Conservation (phyloP, 2,888 invertebrate genomes). For the Erebia aethiops region DNA sequence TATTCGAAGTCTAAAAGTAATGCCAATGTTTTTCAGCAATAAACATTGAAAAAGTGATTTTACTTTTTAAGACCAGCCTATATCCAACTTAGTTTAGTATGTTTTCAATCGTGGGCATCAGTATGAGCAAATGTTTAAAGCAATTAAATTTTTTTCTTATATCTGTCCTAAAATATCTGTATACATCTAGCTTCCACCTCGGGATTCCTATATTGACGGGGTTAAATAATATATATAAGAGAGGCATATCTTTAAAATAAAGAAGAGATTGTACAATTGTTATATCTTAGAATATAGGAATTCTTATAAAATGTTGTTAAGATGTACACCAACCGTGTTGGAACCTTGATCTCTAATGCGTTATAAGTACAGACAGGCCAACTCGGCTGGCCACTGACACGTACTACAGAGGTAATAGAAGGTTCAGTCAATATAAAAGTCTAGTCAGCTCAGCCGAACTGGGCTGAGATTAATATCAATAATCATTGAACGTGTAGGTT, state of each 20-base stretch:
- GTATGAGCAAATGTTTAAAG: neutral
- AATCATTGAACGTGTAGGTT: too few relatives aligned
- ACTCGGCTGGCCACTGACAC: neutral
- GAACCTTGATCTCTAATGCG: slow-evolving; percentile 7
- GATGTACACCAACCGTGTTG: slow-evolving; percentile 36
- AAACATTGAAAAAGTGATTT: neutral
- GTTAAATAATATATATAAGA: slow-evolving; percentile 45
- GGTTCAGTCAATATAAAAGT: neutral
- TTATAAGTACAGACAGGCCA: neutral
- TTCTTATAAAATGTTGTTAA: slow-evolving; percentile 38
- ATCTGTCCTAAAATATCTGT: neutral
- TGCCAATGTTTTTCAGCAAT: neutral
- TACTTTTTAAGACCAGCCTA: neutral
- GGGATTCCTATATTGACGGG: slow-evolving; percentile 42
- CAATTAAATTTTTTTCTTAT: neutral
- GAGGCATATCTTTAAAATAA: slow-evolving; percentile 48
- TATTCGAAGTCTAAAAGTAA: neutral
- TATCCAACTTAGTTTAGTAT: neutral
- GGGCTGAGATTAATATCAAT: too few relatives aligned
- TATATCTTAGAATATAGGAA: slow-evolving; percentile 42
- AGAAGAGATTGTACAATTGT: slow-evolving; percentile 45
- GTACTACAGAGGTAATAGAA: neutral
- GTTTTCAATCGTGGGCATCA: neutral
- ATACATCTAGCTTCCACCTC: slow-evolving; percentile 33
- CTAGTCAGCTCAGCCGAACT: too few relatives aligned